Conservation (phyloP, 2,888 invertebrate genomes). For the Ptilodon capucinus region DNA sequence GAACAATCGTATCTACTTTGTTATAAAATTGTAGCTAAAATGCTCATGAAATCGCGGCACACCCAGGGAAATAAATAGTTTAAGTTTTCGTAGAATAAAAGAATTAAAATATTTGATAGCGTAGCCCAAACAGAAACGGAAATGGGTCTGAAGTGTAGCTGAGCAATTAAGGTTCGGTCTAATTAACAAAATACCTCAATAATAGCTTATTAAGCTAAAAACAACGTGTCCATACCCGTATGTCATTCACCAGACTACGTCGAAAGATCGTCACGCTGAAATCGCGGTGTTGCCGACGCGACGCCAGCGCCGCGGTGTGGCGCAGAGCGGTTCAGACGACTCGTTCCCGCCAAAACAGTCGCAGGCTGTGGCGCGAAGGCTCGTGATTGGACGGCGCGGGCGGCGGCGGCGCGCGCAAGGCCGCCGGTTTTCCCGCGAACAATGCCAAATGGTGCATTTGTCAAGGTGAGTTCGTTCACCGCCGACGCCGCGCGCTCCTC, state of each 20-base stretch:
- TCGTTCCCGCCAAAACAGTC: constrained; percentile 72
- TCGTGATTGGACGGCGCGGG: constrained; percentile 63
- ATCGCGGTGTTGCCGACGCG: constrained; percentile 49
- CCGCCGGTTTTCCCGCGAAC: constrained; percentile 83
- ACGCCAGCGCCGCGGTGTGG: constrained; percentile 49
- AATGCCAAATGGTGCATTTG: constrained; percentile 83
- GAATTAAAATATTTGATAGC: background rate
- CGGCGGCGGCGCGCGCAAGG: constrained; percentile 73
- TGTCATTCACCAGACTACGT: constrained; percentile 57
- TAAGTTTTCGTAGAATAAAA: background rate
- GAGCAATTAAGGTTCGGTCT: constrained; percentile 1
- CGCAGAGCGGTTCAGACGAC: constrained; percentile 43
- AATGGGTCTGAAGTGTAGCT: no score
- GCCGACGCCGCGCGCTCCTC: constrained; percentile 65
- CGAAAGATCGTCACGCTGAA: constrained; percentile 61
- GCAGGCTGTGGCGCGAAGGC: constrained; percentile 80
- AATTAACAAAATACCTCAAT: constrained; percentile 24
- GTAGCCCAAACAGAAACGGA: no score
- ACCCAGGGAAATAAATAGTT: background rate
- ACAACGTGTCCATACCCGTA: constrained; percentile 48
- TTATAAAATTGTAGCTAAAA: constrained; percentile 8
- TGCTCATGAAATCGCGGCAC: background rate
- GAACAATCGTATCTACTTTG: constrained; percentile 37
- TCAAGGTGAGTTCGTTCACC: constrained; percentile 83
- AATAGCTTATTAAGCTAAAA: constrained; percentile 20